Evolutionary conservation across 64 coral and sea anemone genomes (phyloP), one percentile per base, ranked within the genome.

Genomic region (Montipora capricornis): DNA sequence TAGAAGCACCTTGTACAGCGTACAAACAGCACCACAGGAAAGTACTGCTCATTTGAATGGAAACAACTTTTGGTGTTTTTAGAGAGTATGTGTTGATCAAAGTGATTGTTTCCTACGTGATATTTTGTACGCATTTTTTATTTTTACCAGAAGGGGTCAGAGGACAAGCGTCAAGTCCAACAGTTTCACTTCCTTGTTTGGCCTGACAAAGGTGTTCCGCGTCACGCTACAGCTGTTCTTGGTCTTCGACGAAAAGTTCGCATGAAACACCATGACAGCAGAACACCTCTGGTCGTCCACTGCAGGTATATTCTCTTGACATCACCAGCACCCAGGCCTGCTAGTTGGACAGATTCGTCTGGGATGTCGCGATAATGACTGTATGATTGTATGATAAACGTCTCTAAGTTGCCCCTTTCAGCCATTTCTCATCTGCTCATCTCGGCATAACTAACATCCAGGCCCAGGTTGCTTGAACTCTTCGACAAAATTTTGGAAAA

Each of bases 141-240:
- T 70, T 49, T 90, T 82, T 68, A 20, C 12, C 15, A 74, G 89
- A 76, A 73, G 6, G 80, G 82, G 49, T 74, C 44, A 16, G 24
- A 49, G 2, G 83, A 92, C 50, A 88, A 48, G 50, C 83, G 94
- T 10, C 51, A 59, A 20, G 77, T 95, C 4, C 49, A 75, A 7
- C 94, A 95, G 13, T 95, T 95, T 86, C 89, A 95, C 16, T 95
- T 92, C 70, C 87, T 86, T 47, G 89, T 91, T 12, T 95, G 94
- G 94, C 94, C 94, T 6, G 94, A 95, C 47, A 91, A 92, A 47
- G 94, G 94, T 11, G 94, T 95, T 51, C 94, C 94, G 29, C 94
- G 86, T 5, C 80, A 92, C 47, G 60, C 94, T 19, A 95, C 94
- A 49, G 90, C 89, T 64, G 76, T 95, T 45, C 83, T 95, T 20